A percentile compares a stretch with the other conserved stretches of the same genome.
These are phyloP conservation scores for Rhadina sibilatrix DNA, from an alignment of 2,113 vertebrate genomes.

Conservation along the genomic window DNA sequence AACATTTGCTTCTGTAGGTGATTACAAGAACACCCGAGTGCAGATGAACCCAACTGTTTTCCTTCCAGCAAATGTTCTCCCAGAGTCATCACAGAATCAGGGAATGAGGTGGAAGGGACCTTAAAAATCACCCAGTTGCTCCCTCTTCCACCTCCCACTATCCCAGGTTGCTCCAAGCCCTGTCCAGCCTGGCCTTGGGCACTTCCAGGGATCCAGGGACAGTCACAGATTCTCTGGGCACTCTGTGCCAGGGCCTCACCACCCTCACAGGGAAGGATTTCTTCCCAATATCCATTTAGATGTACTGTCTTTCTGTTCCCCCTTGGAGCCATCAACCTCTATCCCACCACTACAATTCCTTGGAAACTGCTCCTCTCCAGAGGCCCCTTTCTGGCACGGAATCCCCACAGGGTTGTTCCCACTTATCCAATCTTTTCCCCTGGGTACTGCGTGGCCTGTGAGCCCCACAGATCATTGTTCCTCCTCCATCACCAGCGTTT, in stretches of 20 bases:
- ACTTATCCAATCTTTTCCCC: not conserved
- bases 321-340: not conserved
- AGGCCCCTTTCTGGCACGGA: not conserved
- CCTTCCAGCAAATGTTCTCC: not conserved
- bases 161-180: accelerated
- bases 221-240: not conserved
- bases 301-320: not conserved
- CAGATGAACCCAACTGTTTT: not conserved
- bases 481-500: not conserved
- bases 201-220: not conserved
- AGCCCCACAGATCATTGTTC: not conserved
- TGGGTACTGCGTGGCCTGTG: accelerated
- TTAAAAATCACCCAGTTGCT: not conserved
- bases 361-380: not conserved
- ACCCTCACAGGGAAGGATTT: not conserved
- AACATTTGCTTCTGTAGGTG: not conserved
- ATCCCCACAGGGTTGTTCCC: not conserved
- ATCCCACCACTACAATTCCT: not conserved
- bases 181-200: accelerated
- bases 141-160: not conserved
- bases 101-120: not conserved
- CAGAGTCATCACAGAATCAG: not conserved
- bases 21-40: not conserved
- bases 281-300: not conserved
- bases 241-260: not conserved